Evolutionary conservation across 2,888 invertebrate species (phyloP).

Genomic region (Galerucella calmariensis): DNA sequence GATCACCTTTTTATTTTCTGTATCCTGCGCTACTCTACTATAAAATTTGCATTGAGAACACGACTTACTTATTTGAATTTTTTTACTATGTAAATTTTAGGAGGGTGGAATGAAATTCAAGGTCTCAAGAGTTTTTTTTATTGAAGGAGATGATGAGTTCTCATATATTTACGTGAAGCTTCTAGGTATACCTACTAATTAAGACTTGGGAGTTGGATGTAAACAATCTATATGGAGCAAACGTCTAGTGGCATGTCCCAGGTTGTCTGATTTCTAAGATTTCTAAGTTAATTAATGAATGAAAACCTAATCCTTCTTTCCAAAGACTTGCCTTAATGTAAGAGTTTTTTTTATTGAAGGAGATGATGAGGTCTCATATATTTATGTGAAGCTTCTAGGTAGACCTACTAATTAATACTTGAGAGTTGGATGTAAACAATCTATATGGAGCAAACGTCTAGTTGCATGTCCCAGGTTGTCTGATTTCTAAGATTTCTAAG

Average conservation of each 20-base stretch:
- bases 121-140: not conserved
- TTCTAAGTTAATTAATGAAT: too few relatives aligned
- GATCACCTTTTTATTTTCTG: not conserved
- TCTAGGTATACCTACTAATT: not conserved
- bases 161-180: not conserved
- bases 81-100: slow-evolving; percentile 17
- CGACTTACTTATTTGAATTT: slow-evolving; percentile 21
- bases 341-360: not conserved
- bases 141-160: not conserved
- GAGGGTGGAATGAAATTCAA: slow-evolving; percentile 7
- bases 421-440: too few relatives aligned
- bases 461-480: too few relatives aligned
- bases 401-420: not conserved
- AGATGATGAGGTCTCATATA: not conserved
- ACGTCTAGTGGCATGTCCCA: too few relatives aligned
- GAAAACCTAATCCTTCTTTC: not conserved
- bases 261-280: too few relatives aligned
- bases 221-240: too few relatives aligned
- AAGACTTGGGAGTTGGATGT: too few relatives aligned
- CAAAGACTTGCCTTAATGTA: not conserved
- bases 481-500: too few relatives aligned
- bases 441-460: too few relatives aligned
- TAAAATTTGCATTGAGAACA: slow-evolving; percentile 17
- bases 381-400: not conserved
- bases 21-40: not conserved